Evolutionary conservation across 2,113 vertebrate species (phyloP).

Genomic region (Steatornis caripensis): DNA sequence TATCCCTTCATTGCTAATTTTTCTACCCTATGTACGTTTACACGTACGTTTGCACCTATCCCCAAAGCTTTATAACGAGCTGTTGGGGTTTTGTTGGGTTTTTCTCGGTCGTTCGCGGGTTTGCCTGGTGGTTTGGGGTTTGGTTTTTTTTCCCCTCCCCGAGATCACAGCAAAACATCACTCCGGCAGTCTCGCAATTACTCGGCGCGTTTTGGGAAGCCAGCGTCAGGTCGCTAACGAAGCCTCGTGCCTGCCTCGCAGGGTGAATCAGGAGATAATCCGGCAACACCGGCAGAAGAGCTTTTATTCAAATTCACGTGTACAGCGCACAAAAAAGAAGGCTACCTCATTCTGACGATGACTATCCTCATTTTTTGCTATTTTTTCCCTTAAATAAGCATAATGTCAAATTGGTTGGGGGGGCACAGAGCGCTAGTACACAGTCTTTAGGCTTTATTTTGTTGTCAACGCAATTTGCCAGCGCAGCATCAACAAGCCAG

Average conservation of each 20-base stretch:
- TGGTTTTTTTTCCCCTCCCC: no score
- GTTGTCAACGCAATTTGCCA: accelerated
- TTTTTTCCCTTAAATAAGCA: not conserved
- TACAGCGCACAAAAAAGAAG: not conserved
- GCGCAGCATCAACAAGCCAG: not conserved
- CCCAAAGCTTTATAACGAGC: not conserved
- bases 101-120: no score
- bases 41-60: accelerated
- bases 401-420: not conserved
- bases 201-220: not conserved
- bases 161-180: not conserved
- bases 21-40: accelerated
- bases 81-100: not conserved
- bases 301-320: not conserved
- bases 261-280: not conserved
- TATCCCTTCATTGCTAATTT: not conserved
- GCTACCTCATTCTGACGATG: not conserved
- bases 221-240: accelerated
- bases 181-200: not conserved
- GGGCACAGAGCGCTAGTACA: not conserved
- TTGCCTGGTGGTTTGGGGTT: no score
- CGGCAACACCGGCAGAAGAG: accelerated
- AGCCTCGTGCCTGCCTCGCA: not conserved
- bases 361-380: not conserved
- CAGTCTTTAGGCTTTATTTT: not conserved